phyloP scores from a whole-genome alignment of 2,888 invertebrate species.

The Volucella bombylans region DNA sequence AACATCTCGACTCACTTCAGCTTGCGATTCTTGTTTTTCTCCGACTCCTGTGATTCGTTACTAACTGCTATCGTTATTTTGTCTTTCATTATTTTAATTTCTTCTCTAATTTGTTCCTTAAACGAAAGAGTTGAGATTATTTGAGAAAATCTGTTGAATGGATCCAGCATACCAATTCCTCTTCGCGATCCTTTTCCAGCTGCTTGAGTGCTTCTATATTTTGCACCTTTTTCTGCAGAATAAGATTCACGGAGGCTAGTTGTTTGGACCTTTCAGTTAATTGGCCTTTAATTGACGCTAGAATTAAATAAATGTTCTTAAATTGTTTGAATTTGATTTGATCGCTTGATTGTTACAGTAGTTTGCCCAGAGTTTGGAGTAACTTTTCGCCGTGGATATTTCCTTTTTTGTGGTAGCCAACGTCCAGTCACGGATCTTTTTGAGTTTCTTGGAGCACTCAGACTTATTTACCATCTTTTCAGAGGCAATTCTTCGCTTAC shows the following conservation, averaged over 20 bases:
- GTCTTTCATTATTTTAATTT: slow-evolving; percentile 19
- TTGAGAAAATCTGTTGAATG: neutral
- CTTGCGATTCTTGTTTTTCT: slow-evolving; percentile 13
- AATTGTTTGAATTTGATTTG: neutral
- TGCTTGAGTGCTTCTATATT: slow-evolving; percentile 36
- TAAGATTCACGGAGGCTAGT: slow-evolving; percentile 11
- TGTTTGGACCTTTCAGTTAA: slow-evolving; percentile 23
- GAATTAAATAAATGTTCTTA: neutral
- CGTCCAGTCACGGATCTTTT: slow-evolving; percentile 29
- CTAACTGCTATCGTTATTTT: slow-evolving; percentile 24
- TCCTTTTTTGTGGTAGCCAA: slow-evolving; percentile 33
- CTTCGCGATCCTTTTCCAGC: slow-evolving; percentile 26
- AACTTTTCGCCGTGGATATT: slow-evolving; percentile 29
- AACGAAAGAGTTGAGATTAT: neutral
- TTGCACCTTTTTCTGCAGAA: slow-evolving; percentile 25
- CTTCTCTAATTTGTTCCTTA: slow-evolving; percentile 31
- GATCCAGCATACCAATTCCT: slow-evolving; percentile 36
- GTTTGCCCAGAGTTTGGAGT: slow-evolving; percentile 31
- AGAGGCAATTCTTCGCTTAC: neutral
- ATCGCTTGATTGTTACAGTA: slow-evolving; percentile 33
- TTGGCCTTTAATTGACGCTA: slow-evolving; percentile 40
- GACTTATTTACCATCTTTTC: slow-evolving; percentile 45
- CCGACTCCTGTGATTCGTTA: slow-evolving; percentile 9
- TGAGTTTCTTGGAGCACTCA: slow-evolving; percentile 52
- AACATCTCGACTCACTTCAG: slow-evolving; percentile 11